These are phyloP conservation scores for Apocrypta bakeri DNA, from an alignment of 1,140 invertebrate species.

Conservation along the genomic window DNA sequence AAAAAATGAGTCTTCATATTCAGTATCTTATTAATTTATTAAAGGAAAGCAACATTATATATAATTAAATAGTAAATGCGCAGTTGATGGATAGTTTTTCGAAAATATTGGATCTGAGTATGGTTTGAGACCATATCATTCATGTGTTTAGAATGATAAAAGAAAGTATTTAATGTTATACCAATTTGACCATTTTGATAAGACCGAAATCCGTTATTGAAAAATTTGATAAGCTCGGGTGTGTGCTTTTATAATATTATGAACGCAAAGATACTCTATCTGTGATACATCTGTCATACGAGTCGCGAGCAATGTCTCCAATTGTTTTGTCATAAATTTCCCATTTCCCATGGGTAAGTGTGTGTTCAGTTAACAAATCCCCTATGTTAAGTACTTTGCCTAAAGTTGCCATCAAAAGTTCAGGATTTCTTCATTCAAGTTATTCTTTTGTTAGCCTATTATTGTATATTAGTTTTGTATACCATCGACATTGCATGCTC, in stretches of 20 bases:
- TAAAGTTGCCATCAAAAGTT: too few species aligned
- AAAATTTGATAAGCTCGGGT: constrained; percentile 78
- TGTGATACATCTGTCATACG: constrained; percentile 73
- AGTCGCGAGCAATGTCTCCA: constrained; percentile 73
- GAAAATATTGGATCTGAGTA: constrained; percentile 78
- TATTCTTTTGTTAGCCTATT: too few species aligned
- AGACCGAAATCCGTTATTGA: constrained; percentile 76
- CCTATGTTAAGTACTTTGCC: too few species aligned
- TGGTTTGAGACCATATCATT: constrained; percentile 58
- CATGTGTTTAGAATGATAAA: constrained; percentile 47
- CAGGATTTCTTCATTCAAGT: too few species aligned
- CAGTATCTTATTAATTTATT: too few species aligned
- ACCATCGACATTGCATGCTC: constrained; percentile 78
- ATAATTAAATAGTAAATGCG: too few species aligned
- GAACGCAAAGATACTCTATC: constrained; percentile 75
- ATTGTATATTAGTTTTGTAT: too few species aligned
- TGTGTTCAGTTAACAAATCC: too few species aligned
- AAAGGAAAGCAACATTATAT: too few species aligned
- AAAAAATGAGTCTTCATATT: too few species aligned
- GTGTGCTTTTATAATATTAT: constrained; percentile 76
- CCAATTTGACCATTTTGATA: constrained; percentile 75
- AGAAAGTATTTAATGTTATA: constrained; percentile 27
- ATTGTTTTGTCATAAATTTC: constrained; percentile 72
- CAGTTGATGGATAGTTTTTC: constrained; percentile 76
- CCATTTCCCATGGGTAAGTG: too few species aligned